Conservation (phyloP, 2,113 vertebrate species). For the Probosciger aterrimus region DNA sequence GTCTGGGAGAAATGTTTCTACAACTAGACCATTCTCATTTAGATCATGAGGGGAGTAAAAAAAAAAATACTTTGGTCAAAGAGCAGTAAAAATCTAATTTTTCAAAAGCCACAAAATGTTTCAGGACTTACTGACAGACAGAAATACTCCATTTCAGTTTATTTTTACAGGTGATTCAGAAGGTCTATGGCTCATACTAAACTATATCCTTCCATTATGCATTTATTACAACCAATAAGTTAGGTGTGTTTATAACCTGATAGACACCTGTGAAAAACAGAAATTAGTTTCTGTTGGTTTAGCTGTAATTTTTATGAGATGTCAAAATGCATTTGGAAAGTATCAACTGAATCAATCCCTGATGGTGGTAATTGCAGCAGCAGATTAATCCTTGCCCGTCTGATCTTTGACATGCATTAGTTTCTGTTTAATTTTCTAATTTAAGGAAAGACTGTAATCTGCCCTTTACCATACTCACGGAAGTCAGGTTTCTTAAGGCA, state of each 20-base stretch:
- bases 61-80: background rate
- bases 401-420: slow-evolving; percentile 54
- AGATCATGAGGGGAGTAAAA: background rate
- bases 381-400: background rate
- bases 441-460: background rate
- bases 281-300: slow-evolving; percentile 55
- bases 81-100: slow-evolving; percentile 24
- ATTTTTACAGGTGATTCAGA: slow-evolving; percentile 49
- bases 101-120: slow-evolving; percentile 52
- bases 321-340: slow-evolving; percentile 39
- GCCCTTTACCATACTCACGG: background rate
- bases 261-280: slow-evolving; percentile 52
- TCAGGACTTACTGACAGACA: slow-evolving; percentile 43
- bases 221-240: slow-evolving; percentile 43
- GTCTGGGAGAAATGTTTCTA: background rate
- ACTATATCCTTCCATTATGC: slow-evolving; percentile 20
- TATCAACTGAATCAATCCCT: background rate
- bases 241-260: slow-evolving; percentile 49
- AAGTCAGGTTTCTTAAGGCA: background rate
- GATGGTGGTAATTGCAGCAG: background rate
- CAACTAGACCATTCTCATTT: background rate
- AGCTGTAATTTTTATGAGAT: slow-evolving; percentile 55
- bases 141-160: slow-evolving; percentile 47
- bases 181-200: slow-evolving; percentile 11
- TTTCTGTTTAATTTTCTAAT: slow-evolving; percentile 57